Base-by-base conservation (phyloP, 2,113 vertebrate species). In the Passer domesticus region DNA sequence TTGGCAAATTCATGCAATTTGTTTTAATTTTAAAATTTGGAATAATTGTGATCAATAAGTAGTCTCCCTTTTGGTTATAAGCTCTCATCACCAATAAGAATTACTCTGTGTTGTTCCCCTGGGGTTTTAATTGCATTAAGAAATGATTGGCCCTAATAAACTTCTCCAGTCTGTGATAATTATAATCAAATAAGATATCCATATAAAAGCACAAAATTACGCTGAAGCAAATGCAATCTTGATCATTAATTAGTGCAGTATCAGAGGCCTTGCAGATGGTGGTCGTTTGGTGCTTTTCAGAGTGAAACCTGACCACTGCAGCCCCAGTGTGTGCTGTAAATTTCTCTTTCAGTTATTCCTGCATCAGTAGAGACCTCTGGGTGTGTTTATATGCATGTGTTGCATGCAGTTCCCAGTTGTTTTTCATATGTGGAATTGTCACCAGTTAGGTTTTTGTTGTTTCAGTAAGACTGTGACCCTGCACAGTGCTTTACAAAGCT, bases 91-190 rank as follows among this genome's bases (percentile, higher is more conserved):
- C 92, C 91, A 94, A 84, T 97, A 96, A 95, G 96, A 97, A 96
- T 97, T 83, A 96, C 81, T 95, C 97, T 93, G 60, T 94, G 93
- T 95, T 96, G 94, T 97, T 96, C 97, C 96, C 94, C 56, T 66
- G 97, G 89, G 97, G 97, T 94, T 98, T 95, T 97, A 97, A 98
- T 97, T 97, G 69, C 95, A 96, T 98, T 97, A 98, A 97, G 94
- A 92, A 97, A 97, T 97, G 90, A 98, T 97, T 97, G 60, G 86
- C 95, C 83, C 70, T 98, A 98, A 98, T 98, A 98, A 97, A 97
- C 93, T 97, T 97, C 93, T 97, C 59, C 93, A 94, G 94, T 90
- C 92, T 97, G 73, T 97, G 96, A 95, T 98, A 98, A 98, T 98
- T 98, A 97, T 91, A 96, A 95, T 98, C 97, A 98, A 97, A 97